phyloP scores from a whole-genome alignment of 30 jellyfish, hydroid and myxozoan species.

The Pseudorhiza aurosa region DNA sequence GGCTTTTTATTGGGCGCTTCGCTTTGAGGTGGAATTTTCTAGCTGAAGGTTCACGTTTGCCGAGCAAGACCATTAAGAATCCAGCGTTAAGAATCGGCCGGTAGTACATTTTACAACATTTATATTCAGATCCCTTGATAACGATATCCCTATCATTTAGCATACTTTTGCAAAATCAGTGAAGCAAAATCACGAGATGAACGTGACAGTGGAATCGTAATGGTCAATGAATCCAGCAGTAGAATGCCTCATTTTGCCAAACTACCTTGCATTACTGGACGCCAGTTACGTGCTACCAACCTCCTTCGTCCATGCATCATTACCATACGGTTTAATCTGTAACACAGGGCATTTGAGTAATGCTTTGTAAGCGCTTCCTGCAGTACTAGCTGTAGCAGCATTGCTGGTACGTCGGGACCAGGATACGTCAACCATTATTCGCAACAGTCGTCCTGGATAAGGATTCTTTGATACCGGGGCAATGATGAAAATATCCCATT shows the following conservation, averaged over 20 bases:
- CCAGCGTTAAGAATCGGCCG: too few species aligned
- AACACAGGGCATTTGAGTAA: not conserved
- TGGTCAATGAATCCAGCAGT: conserved; percentile 24
- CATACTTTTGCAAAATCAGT: too few species aligned
- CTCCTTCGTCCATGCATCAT: not conserved
- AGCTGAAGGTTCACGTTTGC: too few species aligned
- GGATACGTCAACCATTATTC: conserved; percentile 28
- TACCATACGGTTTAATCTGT: not conserved
- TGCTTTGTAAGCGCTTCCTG: not conserved
- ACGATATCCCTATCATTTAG: too few species aligned
- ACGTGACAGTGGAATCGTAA: not conserved
- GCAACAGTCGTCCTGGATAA: not conserved
- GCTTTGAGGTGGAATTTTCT: too few species aligned
- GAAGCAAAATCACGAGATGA: not conserved
- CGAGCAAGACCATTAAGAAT: too few species aligned
- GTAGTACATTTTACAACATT: too few species aligned
- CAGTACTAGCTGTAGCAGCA: not conserved
- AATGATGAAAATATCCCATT: not conserved
- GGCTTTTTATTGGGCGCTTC: too few species aligned
- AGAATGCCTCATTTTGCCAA: not conserved
- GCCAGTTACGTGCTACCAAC: not conserved
- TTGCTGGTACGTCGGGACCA: not conserved
- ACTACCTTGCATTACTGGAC: not conserved
- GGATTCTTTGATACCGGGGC: not conserved
- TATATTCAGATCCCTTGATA: too few species aligned